Evolutionary conservation across 2,888 invertebrate genomes (phyloP).

Genomic region (Eledona agricola): DNA sequence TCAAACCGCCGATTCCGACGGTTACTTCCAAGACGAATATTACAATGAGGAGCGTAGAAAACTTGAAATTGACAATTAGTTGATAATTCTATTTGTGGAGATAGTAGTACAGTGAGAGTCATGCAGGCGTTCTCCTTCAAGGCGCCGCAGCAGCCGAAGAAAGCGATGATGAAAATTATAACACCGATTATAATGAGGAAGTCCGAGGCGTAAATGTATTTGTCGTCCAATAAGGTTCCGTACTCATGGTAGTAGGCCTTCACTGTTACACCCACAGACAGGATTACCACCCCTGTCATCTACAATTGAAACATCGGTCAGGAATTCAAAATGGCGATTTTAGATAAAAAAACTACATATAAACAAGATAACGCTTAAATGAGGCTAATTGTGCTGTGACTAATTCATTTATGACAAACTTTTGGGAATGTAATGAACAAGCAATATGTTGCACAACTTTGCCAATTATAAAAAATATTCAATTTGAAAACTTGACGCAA

Average conservation of each 20-base stretch:
- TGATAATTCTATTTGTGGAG: background rate
- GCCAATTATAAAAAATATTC: background rate
- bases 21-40: slow-evolving; percentile 85
- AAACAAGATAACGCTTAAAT: no score
- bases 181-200: slow-evolving; percentile 86
- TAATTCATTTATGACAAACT: no score
- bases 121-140: slow-evolving; percentile 93
- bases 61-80: slow-evolving; percentile 64
- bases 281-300: slow-evolving; percentile 85
- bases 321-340: no score
- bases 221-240: slow-evolving; percentile 79
- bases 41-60: slow-evolving; percentile 77
- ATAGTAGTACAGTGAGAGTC: slow-evolving; percentile 83
- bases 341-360: no score
- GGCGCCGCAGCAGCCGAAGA: slow-evolving; percentile 96
- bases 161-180: slow-evolving; percentile 88
- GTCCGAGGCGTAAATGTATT: slow-evolving; percentile 84
- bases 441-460: background rate
- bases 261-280: slow-evolving; percentile 82
- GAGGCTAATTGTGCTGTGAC: no score
- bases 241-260: slow-evolving; percentile 78
- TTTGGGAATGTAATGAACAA: background rate
- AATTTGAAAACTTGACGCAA: background rate
- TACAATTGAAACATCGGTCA: slow-evolving; percentile 62
- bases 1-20: slow-evolving; percentile 81